Conservation (phyloP, 1,140 invertebrate species). For the Ctenoplectra terminalis region DNA sequence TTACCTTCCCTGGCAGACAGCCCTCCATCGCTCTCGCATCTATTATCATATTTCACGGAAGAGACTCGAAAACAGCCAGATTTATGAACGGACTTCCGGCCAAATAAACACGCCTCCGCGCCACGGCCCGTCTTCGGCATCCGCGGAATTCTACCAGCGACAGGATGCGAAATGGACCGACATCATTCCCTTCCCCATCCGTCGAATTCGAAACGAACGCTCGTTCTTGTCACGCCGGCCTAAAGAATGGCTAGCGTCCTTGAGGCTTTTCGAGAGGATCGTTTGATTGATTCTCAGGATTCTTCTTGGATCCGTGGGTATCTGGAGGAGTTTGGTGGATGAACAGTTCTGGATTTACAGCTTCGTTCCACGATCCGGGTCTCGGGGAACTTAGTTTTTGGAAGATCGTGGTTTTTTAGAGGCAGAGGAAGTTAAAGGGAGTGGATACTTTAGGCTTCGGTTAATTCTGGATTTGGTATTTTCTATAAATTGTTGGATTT, state of each 20-base stretch:
- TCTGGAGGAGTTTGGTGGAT: not conserved
- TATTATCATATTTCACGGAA: constrained; percentile 77
- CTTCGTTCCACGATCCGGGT: no score
- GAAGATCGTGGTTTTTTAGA: no score
- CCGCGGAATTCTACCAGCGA: constrained; percentile 63
- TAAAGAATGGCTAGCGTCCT: no score
- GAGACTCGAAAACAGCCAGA: constrained; percentile 77
- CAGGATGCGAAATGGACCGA: constrained; percentile 72
- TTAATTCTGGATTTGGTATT: no score
- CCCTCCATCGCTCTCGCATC: constrained; percentile 70
- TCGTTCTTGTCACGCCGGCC: constrained; percentile 47
- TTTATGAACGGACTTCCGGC: constrained; percentile 78
- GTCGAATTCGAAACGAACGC: constrained; percentile 39
- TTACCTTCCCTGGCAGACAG: constrained; percentile 64
- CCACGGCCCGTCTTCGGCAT: constrained; percentile 61
- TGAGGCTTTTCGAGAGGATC: no score
- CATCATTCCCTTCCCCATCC: constrained; percentile 43
- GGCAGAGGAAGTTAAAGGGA: no score
- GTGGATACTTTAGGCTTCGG: no score
- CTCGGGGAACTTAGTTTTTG: no score
- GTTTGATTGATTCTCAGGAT: not conserved
- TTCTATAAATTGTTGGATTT: no score
- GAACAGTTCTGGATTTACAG: no score
- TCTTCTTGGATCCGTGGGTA: not conserved
- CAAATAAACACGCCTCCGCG: constrained; percentile 72